phyloP scores from a whole-genome alignment of 1,140 invertebrate genomes.

The Helicorthomorpha holstii region DNA sequence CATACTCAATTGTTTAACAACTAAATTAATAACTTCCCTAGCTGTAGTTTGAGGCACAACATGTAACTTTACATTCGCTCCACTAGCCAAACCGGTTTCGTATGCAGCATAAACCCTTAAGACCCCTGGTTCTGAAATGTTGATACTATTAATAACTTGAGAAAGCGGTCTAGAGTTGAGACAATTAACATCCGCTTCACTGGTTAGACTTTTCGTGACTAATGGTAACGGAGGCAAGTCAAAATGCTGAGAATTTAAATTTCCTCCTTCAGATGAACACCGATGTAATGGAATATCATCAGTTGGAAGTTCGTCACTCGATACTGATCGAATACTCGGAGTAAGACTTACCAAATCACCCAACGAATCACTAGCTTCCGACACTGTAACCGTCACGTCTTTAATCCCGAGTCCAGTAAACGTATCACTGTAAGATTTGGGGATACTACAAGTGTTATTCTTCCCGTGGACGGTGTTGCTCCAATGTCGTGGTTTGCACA shows the following conservation, averaged over 20 bases:
- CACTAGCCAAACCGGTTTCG: conserved; percentile 75
- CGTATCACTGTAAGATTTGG: conserved; percentile 3
- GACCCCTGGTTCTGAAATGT: conserved; percentile 19
- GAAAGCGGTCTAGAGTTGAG: too few relatives aligned
- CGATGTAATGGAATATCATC: background rate
- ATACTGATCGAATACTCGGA: background rate
- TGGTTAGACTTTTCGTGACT: too few relatives aligned
- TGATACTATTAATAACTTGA: too few relatives aligned
- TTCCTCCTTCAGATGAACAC: too few relatives aligned
- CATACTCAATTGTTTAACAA: conserved; percentile 86
- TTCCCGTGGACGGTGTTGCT: background rate
- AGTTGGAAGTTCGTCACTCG: background rate
- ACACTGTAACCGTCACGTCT: background rate
- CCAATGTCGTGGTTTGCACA: background rate
- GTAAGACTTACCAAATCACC: background rate
- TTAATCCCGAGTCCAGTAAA: background rate
- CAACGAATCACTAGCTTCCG: background rate
- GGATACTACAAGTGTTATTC: background rate
- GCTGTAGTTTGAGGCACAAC: conserved; percentile 78
- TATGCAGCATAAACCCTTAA: conserved; percentile 79
- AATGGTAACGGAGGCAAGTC: too few relatives aligned
- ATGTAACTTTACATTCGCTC: conserved; percentile 81
- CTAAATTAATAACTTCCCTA: conserved; percentile 79
- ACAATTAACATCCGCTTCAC: too few relatives aligned
- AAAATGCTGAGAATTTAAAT: too few relatives aligned